Evolutionary conservation across 2,113 vertebrate species (phyloP).

Genomic region (Paralichthys olivaceus): DNA sequence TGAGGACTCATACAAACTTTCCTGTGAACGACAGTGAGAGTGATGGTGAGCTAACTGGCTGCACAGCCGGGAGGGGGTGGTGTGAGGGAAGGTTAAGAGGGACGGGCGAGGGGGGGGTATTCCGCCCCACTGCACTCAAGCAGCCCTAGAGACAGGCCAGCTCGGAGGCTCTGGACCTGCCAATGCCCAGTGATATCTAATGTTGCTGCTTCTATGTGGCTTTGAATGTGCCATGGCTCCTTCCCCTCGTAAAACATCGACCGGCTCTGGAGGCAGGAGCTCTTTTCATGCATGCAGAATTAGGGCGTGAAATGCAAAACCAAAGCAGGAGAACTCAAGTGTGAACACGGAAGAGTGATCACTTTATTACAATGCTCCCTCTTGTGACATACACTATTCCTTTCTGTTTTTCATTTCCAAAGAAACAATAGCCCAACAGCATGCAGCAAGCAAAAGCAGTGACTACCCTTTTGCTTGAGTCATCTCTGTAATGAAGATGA

Average conservation of each 20-base stretch:
- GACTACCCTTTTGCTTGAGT: constrained; percentile 41
- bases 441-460: constrained; percentile 40
- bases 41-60: constrained; percentile 50
- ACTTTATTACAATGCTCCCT: constrained; percentile 52
- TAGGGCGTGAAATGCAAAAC: constrained; percentile 58
- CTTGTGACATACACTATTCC: constrained; percentile 33
- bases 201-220: constrained; percentile 23
- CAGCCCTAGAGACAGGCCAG: constrained; percentile 47
- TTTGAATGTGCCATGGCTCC: constrained; percentile 20
- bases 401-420: constrained; percentile 33
- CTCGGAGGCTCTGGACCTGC: constrained; percentile 47
- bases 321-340: constrained; percentile 58
- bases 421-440: constrained; percentile 42
- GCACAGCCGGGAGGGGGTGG: constrained; percentile 33
- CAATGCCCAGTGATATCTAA: constrained; percentile 46
- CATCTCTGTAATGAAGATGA: constrained; percentile 50
- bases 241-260: constrained; percentile 16
- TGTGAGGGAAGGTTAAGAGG: neutral
- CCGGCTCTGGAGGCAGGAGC: constrained; percentile 39
- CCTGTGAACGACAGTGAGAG: constrained; percentile 57
- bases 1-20: constrained; percentile 68
- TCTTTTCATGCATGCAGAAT: constrained; percentile 69
- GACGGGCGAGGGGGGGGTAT: constrained; percentile 14
- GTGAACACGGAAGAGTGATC: constrained; percentile 55
- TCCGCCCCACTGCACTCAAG: constrained; percentile 52